Base-by-base conservation (phyloP, 2,888 invertebrate genomes). In the Lypha dubia region DNA sequence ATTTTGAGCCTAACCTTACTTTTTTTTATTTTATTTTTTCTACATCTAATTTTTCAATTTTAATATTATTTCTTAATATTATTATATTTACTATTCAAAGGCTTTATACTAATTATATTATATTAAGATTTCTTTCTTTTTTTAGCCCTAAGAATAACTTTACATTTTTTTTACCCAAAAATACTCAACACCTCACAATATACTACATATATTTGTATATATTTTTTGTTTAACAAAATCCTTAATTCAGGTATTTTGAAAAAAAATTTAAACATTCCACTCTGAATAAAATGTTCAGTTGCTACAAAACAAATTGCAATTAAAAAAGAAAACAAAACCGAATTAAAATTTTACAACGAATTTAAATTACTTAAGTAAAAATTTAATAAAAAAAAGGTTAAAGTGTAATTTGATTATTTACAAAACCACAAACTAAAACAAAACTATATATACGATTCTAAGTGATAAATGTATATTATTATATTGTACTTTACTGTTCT, bases 311-410 rank as follows among this genome's bases (percentile, higher is more conserved):
- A 11, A 51, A 32, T n/a, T 58, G 35, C 15, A 35, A 35, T 35
- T 58, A 20, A 60, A 20, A 60, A 38, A 65, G 17, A 7, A 65
- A 28, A 51, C 67, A 77, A 62, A 83, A 67, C 65, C 38, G 11
- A 73, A 71, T 73, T 67, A 68, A 73, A 44, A 4, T 67, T 38
- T 63, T 68, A 73, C 73, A 83, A 83, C 79, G 83, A 83, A 83
- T 79, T 79, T 71, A 68, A 63, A 75, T 62, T 70, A 67, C 58
- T 67, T 80, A 58, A 76, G 56, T 49, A 51, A 79, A 77, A 62
- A 67, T 22, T 51, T 51, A n/a, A n/a, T n/a, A n/a, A n/a, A n/a
- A n/a, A n/a, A n/a, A n/a, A n/a, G n/a, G 38, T 51, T 51, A 22
- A 17, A 24, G 44, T 46, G 13, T 20, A 49, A 1, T 20, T 2